A percentile compares a stretch with the other conserved stretches of the same genome.
These are phyloP conservation scores for Serinus canaria DNA, from an alignment of 2,113 vertebrate genomes.

Conservation along the genomic window DNA sequence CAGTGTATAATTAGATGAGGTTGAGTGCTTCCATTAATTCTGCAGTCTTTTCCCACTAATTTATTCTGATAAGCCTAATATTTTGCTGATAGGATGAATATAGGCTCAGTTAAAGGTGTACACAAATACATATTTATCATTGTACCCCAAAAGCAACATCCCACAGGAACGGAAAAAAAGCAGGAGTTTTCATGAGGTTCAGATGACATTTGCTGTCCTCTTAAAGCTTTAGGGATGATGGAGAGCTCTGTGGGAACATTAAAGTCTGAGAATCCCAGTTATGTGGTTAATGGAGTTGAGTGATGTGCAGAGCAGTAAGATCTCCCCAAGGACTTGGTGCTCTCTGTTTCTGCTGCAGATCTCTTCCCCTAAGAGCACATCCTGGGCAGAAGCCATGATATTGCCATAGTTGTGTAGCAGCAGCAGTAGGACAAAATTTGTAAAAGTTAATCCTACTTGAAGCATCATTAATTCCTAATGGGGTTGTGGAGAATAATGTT, in stretches of 20 bases:
- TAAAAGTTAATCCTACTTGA: not conserved
- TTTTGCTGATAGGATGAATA: not conserved
- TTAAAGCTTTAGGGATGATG: not conserved
- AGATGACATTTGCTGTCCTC: not conserved
- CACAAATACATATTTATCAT: not conserved
- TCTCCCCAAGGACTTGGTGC: not conserved
- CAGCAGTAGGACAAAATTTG: not conserved
- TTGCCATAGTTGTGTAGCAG: not conserved
- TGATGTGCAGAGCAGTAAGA: not conserved
- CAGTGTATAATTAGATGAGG: conserved; percentile 12
- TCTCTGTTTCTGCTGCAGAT: not conserved
- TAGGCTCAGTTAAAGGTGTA: not conserved
- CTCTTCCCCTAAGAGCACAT: not conserved
- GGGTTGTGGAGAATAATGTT: not conserved
- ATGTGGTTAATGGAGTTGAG: not conserved
- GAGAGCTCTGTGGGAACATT: not conserved
- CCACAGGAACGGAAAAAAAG: not conserved
- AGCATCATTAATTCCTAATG: conserved; percentile 5
- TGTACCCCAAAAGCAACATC: not conserved
- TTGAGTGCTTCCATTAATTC: conserved; percentile 35
- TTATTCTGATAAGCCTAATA: not conserved
- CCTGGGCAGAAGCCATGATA: not conserved
- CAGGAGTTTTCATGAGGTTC: not conserved
- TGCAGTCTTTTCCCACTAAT: not conserved
- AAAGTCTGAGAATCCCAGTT: not conserved